phyloP scores from a whole-genome alignment of 2,888 invertebrate species.

The Biston betularia region DNA sequence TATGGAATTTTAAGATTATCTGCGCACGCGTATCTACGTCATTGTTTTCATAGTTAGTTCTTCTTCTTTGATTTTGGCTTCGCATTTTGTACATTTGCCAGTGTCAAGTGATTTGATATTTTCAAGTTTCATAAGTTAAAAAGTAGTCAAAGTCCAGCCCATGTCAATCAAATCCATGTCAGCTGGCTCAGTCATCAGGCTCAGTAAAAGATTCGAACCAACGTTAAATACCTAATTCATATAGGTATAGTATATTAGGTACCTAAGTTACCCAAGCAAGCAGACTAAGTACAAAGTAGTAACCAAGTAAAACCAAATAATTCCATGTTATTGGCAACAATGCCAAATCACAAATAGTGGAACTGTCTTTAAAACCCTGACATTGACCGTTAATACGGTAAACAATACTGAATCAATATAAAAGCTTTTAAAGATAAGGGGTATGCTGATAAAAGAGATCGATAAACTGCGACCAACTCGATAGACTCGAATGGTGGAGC shows the following conservation, averaged over 20 bases:
- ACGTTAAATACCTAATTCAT: too few species aligned
- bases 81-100: too few species aligned
- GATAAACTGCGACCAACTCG: conserved; percentile 1
- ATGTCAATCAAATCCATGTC: too few species aligned
- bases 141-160: too few species aligned
- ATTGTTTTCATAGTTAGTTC: background rate
- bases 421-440: conserved; percentile 30
- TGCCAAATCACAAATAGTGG: background rate
- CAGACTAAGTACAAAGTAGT: background rate
- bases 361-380: conserved; percentile 9
- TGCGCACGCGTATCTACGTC: conserved; percentile 6
- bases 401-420: conserved; percentile 27
- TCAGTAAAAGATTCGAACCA: too few species aligned
- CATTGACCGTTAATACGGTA: conserved; percentile 32
- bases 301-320: too few species aligned
- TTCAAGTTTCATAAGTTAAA: too few species aligned
- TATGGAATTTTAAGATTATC: background rate
- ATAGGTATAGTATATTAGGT: too few species aligned
- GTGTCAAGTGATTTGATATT: too few species aligned
- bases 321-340: background rate
- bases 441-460: conserved; percentile 11
- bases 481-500: background rate
- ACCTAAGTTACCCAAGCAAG: background rate
- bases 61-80: too few species aligned
- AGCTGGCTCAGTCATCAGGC: too few species aligned